phyloP scores from a whole-genome alignment of 2,797 vertebrate species.

The Oreochromis mossambicus region DNA sequence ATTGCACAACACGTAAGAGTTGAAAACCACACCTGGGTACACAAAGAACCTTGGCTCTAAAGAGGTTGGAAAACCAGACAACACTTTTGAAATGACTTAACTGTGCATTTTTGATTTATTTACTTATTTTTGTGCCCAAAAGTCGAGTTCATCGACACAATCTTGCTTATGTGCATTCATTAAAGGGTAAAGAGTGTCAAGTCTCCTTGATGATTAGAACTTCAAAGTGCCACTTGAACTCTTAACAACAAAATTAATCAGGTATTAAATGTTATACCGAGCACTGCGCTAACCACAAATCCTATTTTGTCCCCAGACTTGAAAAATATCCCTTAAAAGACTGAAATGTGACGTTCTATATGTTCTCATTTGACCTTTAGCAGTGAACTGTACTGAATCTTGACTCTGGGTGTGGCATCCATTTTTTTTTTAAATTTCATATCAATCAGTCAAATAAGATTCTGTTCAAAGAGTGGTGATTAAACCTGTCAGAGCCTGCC shows the following conservation, averaged over 20 bases:
- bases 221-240: not conserved
- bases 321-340: not conserved
- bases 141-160: not conserved
- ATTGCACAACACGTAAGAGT: slow-evolving; percentile 5
- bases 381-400: not conserved
- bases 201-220: not conserved
- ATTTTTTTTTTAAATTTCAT: accelerated
- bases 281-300: not conserved
- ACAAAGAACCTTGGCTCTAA: not conserved
- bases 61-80: not conserved
- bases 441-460: not conserved
- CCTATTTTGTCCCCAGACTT: not conserved
- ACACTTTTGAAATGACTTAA: not conserved
- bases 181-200: not conserved
- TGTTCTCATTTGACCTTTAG: not conserved
- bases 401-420: not conserved
- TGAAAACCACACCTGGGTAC: not conserved
- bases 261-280: not conserved
- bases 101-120: not conserved
- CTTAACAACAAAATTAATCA: accelerated
- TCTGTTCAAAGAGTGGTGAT: not conserved
- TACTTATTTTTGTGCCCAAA: not conserved
- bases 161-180: not conserved
- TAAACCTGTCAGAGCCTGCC: slow-evolving; percentile 42
- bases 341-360: not conserved